Evolutionary conservation across 2,888 invertebrate species (phyloP), one percentile per base, ranked within the genome.

Genomic region (Heliconius charithonia): DNA sequence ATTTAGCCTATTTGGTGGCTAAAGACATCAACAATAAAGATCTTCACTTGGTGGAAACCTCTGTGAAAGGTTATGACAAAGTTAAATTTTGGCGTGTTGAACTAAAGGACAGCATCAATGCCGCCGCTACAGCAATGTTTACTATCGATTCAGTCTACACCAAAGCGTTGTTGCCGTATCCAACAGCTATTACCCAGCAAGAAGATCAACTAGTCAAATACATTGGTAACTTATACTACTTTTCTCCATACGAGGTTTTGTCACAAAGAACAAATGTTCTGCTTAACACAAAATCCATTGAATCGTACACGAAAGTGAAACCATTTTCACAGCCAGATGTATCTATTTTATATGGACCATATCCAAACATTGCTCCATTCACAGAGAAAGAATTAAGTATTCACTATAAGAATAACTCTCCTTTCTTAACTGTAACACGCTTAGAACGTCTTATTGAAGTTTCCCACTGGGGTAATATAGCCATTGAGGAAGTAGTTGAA

Each of bases 391-490:
- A 97, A 83, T 89, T 99, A 84, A 94, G 94, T 65, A 95, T 99
- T 59, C 99, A 99, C 91, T 99, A 97, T 89, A 99, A 99, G 92
- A 99, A 99, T 91, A 99, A 99, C 89, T 96, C 97, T 65, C 99
- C 99, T 51, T 99, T 99, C 92, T 93, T 99, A 83, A 98, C 98
- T n/a, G 98, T 99, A 0, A 98, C 97, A 0, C 96, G 96, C 70
- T 91, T 99, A 84, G 97, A 98, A 85, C 96, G 99, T 73, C 94
- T 96, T 0, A 97, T 99, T 85, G 99, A 99, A 93, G 97, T 99
- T 3, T 99, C 99, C 0, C 99, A 99, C 90, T 99, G 99, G 99
- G 99, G 99, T 13, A 99, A 99, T 88, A 98, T 99, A 86, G 99
- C 99, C 32, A 96, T 99, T 0, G 99, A 99, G 89, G 99, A 99